A percentile compares a stretch with the other conserved stretches of the same genome.
Conservation (phyloP, 1,140 invertebrate species). For the Sycobia sp. region DNA sequence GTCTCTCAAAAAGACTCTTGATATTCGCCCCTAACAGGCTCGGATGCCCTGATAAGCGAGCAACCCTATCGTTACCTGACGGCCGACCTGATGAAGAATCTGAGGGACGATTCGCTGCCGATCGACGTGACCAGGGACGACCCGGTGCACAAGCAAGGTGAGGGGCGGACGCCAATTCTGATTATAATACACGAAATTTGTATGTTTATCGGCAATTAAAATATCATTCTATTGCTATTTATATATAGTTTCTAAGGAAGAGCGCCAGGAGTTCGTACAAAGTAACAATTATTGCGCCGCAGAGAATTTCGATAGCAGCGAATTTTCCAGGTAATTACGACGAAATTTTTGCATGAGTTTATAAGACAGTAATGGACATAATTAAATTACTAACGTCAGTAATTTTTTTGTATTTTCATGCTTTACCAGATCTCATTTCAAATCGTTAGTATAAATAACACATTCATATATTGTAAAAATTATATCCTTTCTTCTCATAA, state of each 20-base stretch:
- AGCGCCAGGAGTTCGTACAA: conserved; percentile 56
- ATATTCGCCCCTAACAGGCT: conserved; percentile 69
- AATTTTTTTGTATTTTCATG: conserved; percentile 43
- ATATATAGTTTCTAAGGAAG: conserved; percentile 53
- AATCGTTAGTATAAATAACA: conserved; percentile 51
- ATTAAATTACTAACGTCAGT: conserved; percentile 25
- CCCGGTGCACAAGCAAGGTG: conserved; percentile 64
- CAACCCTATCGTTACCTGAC: conserved; percentile 91
- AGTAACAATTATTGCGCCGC: conserved; percentile 59
- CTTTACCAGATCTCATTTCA: conserved; percentile 51
- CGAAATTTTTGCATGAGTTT: background rate
- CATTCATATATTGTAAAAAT: background rate
- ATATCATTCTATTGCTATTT: no score
- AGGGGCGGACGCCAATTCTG: conserved; percentile 9
- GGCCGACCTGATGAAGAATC: conserved; percentile 91
- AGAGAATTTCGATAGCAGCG: conserved; percentile 57
- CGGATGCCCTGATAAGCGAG: conserved; percentile 86
- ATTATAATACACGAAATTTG: background rate
- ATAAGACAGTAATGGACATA: background rate
- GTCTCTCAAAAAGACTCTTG: conserved; percentile 38
- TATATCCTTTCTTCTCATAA: background rate
- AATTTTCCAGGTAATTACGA: conserved; percentile 40
- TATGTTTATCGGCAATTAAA: background rate
- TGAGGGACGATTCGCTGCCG: conserved; percentile 90
- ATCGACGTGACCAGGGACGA: conserved; percentile 92